Conservation (phyloP, 2,888 invertebrate species). For the Volucella zonaria region DNA sequence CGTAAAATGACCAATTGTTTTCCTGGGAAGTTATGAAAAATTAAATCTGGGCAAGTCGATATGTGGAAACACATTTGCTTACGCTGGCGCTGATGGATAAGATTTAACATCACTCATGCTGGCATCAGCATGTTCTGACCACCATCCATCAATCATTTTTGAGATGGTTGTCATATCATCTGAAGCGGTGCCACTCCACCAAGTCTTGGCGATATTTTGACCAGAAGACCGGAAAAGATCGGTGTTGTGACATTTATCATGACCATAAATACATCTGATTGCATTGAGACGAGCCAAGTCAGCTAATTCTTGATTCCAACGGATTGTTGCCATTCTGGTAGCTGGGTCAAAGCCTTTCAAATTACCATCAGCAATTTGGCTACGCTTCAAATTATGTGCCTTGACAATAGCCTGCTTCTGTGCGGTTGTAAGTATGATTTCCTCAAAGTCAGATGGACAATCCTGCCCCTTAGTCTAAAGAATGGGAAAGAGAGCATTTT, state of each 20-base stretch:
- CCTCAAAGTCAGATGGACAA: no score
- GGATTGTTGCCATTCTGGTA: constrained; percentile 77
- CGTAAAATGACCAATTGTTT: constrained; percentile 77
- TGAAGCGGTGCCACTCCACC: constrained; percentile 43
- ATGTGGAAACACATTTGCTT: constrained; percentile 75
- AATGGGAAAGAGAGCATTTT: no score
- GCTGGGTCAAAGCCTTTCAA: constrained; percentile 72
- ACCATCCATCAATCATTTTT: constrained; percentile 30
- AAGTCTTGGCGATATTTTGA: constrained; percentile 77
- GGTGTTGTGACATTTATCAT: constrained; percentile 78
- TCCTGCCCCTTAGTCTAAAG: no score
- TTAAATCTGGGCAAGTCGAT: not conserved
- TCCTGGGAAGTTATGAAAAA: constrained; percentile 11
- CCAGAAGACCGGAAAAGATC: constrained; percentile 76
- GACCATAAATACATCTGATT: constrained; percentile 75
- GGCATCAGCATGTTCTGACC: constrained; percentile 18
- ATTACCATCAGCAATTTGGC: constrained; percentile 75
- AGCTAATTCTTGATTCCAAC: constrained; percentile 78
- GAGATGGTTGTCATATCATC: not conserved
- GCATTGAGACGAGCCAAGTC: constrained; percentile 77
- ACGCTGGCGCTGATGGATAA: not conserved
- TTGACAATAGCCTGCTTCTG: not conserved
- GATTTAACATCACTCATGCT: not conserved
- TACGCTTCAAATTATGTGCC: constrained; percentile 9
- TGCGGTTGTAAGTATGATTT: not conserved